Evolutionary conservation across 1,140 invertebrate genomes (phyloP).

Genomic region (Bombyx mandarina): DNA sequence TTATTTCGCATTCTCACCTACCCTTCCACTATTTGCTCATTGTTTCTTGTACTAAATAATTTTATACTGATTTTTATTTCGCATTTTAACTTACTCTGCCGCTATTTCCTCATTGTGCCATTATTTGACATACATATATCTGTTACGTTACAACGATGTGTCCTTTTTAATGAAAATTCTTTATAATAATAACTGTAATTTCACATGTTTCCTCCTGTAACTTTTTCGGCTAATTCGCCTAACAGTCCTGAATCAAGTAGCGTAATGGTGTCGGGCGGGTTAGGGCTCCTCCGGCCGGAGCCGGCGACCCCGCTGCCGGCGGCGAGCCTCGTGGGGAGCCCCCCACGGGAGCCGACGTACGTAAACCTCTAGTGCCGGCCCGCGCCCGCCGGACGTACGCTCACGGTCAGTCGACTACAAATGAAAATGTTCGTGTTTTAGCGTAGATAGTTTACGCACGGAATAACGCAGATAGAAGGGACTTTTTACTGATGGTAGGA

Average conservation of each 20-base stretch:
- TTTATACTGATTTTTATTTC: background rate
- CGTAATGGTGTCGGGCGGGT: slow-evolving; percentile 73
- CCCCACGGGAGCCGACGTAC: slow-evolving; percentile 91
- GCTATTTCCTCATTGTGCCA: too few species aligned
- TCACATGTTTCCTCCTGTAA: background rate
- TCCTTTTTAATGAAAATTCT: background rate
- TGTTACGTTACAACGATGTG: background rate
- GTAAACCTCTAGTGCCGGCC: slow-evolving; percentile 91
- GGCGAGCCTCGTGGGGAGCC: slow-evolving; percentile 76
- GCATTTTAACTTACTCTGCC: background rate
- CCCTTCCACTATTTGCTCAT: background rate
- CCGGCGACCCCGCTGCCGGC: slow-evolving; percentile 62
- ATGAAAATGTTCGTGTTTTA: slow-evolving; percentile 1
- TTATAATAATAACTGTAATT: background rate
- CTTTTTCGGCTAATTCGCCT: slow-evolving; percentile 2
- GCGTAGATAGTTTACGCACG: too few species aligned
- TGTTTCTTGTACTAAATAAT: background rate
- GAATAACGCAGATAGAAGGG: too few species aligned
- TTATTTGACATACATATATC: background rate
- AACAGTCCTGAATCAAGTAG: slow-evolving; percentile 75
- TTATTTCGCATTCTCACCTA: background rate
- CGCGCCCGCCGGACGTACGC: slow-evolving; percentile 70
- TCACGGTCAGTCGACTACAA: slow-evolving; percentile 51
- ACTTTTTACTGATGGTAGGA: too few species aligned
- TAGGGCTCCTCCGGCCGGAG: slow-evolving; percentile 72